Conservation (phyloP, 2,797 vertebrate species). For the Phataginus tetradactyla region DNA sequence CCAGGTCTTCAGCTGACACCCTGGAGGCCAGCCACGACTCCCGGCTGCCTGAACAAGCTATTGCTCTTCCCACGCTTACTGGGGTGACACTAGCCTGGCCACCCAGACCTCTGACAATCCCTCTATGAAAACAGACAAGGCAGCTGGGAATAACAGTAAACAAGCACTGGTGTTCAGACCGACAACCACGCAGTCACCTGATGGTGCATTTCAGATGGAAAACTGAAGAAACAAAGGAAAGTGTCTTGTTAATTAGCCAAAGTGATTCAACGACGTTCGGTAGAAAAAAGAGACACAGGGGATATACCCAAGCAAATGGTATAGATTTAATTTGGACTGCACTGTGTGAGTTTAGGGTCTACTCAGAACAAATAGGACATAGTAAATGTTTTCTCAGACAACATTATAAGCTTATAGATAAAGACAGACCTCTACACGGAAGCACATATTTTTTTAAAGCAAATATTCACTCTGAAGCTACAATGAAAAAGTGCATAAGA, state of each 20-base stretch:
- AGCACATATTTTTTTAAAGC: not conserved
- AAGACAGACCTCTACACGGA: not conserved
- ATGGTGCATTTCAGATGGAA: not conserved
- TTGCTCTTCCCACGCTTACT: not conserved
- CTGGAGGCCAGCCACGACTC: slow-evolving; percentile 33
- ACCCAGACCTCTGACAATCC: not conserved
- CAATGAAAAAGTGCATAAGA: not conserved
- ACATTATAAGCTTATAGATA: not conserved
- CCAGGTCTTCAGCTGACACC: not conserved
- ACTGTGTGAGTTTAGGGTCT: not conserved
- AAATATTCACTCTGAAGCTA: slow-evolving; percentile 12
- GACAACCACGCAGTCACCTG: not conserved
- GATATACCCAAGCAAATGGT: not conserved
- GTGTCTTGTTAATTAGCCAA: not conserved
- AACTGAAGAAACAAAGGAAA: not conserved
- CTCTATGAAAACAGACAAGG: not conserved
- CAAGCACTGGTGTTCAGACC: not conserved
- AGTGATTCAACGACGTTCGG: slow-evolving; percentile 14
- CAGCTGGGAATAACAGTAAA: not conserved
- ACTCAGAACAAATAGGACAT: not conserved
- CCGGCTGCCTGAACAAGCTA: not conserved
- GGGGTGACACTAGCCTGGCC: not conserved
- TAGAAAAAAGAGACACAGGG: not conserved
- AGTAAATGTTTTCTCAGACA: not conserved
- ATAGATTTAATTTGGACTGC: not conserved